A percentile compares a stretch with the other conserved stretches of the same genome.
phyloP scores from a whole-genome alignment of 2,797 vertebrate species.

The Amphiprion clarkii region DNA sequence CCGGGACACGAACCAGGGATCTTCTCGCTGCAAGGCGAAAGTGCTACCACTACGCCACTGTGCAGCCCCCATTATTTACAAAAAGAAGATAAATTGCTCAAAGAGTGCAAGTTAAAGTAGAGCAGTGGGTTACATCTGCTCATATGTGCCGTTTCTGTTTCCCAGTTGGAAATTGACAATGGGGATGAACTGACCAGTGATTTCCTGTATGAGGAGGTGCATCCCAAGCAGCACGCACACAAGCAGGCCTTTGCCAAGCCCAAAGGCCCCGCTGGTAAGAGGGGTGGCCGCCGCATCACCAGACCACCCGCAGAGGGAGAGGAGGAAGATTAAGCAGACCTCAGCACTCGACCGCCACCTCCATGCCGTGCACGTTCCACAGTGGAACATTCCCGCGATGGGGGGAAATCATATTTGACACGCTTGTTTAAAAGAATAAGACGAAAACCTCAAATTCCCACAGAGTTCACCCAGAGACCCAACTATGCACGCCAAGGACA shows the following conservation, averaged over 20 bases:
- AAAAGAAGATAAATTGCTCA: not conserved
- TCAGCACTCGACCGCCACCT: constrained; percentile 47
- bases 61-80: too few relatives aligned
- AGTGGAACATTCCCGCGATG: constrained; percentile 77
- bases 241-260: constrained; percentile 97
- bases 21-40: too few relatives aligned
- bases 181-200: constrained; percentile 96
- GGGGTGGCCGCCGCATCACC: constrained; percentile 94
- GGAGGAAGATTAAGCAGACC: constrained; percentile 89
- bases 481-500: constrained; percentile 87
- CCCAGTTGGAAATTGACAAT: constrained; percentile 94
- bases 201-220: constrained; percentile 96
- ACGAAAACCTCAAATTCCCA: constrained; percentile 64
- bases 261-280: constrained; percentile 93
- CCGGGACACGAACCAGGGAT: too few relatives aligned
- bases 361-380: constrained; percentile 66
- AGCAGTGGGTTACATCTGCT: not conserved
- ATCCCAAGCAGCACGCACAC: constrained; percentile 97
- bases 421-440: constrained; percentile 65
- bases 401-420: constrained; percentile 61
- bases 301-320: constrained; percentile 90
- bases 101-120: too few relatives aligned
- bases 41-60: too few relatives aligned
- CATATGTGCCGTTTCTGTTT: not conserved
- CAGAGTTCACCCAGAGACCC: constrained; percentile 70